Percentiles rank a stretch among this genome's conserved stretches.
Conservation (phyloP, 2,888 invertebrate genomes). For the Copidosoma aretas region DNA sequence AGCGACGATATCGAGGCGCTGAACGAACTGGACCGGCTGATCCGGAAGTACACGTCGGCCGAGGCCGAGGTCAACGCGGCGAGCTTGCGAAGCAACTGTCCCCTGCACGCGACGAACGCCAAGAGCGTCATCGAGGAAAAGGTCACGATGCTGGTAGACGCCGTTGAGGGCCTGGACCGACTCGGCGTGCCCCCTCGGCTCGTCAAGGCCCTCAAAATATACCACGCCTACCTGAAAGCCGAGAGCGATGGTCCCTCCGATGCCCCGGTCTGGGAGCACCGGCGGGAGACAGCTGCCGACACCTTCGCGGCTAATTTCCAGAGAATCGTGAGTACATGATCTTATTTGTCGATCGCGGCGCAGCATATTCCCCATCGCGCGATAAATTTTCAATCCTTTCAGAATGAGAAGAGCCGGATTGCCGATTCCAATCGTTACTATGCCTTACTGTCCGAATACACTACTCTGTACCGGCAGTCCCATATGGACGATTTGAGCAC, state of each 20-base stretch:
- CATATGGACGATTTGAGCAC: constrained; percentile 1
- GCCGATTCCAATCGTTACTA: neutral
- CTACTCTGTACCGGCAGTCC: neutral
- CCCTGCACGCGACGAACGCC: constrained; percentile 46
- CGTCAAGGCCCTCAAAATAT: constrained; percentile 50
- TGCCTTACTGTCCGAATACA: constrained; percentile 9
- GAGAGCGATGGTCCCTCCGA: constrained; percentile 30
- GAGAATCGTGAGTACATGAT: constrained; percentile 38
- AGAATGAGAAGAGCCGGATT: constrained; percentile 11
- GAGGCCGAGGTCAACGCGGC: constrained; percentile 15
- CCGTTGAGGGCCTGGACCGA: constrained; percentile 50
- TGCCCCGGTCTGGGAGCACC: constrained; percentile 28
- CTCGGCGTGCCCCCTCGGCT: constrained; percentile 51
- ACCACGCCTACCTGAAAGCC: constrained; percentile 47
- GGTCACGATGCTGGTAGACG: constrained; percentile 43
- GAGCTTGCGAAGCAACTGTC: constrained; percentile 43
- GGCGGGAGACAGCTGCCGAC: constrained; percentile 38
- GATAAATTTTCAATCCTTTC: constrained; percentile 11
- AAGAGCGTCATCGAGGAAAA: constrained; percentile 43
- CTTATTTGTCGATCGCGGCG: too few relatives aligned
- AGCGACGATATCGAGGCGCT: constrained; percentile 21
- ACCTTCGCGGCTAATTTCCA: constrained; percentile 50
- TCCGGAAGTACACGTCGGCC: constrained; percentile 45
- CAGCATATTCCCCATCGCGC: too few relatives aligned
- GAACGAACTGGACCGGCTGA: constrained; percentile 48